Percentiles rank a stretch among this genome's conserved stretches.
Conservation (phyloP, 1,140 invertebrate species). For the Cotesia chilonis region DNA sequence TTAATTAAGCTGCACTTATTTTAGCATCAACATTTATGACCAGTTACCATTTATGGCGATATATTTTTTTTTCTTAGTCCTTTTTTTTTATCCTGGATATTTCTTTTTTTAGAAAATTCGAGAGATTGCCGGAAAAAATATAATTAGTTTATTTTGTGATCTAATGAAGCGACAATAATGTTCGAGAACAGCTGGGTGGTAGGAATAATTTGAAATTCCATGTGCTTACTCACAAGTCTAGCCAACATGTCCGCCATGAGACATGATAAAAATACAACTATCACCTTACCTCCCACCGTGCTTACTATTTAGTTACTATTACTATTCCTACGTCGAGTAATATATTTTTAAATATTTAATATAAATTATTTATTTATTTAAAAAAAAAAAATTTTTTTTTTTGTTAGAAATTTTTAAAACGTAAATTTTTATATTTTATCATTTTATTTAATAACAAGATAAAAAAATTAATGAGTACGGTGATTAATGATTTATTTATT, state of each 20-base stretch:
- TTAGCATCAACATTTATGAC: too few relatives aligned
- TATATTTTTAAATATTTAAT: conserved; percentile 10
- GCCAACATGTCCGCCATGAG: conserved; percentile 40
- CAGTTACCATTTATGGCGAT: too few relatives aligned
- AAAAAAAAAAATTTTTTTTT: neutral
- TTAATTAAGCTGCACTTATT: too few relatives aligned
- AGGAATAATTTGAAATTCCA: conserved; percentile 22
- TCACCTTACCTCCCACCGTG: conserved; percentile 26
- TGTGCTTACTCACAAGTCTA: conserved; percentile 33
- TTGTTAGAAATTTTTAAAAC: neutral
- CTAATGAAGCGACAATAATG: neutral
- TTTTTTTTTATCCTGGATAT: too few relatives aligned
- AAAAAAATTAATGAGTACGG: neutral
- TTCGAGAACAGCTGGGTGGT: neutral
- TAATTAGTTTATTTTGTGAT: neutral
- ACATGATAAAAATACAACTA: conserved; percentile 42
- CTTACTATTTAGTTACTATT: conserved; percentile 8
- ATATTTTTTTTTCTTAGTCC: too few relatives aligned
- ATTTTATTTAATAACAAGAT: neutral
- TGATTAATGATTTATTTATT: neutral
- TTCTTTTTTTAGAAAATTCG: too few relatives aligned
- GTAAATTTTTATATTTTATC: neutral
- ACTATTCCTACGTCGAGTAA: neutral
- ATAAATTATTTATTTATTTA: neutral
- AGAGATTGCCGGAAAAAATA: too few relatives aligned